Conservation (phyloP, 2,797 vertebrate genomes). For the Schizopygopsis pylzovi region DNA sequence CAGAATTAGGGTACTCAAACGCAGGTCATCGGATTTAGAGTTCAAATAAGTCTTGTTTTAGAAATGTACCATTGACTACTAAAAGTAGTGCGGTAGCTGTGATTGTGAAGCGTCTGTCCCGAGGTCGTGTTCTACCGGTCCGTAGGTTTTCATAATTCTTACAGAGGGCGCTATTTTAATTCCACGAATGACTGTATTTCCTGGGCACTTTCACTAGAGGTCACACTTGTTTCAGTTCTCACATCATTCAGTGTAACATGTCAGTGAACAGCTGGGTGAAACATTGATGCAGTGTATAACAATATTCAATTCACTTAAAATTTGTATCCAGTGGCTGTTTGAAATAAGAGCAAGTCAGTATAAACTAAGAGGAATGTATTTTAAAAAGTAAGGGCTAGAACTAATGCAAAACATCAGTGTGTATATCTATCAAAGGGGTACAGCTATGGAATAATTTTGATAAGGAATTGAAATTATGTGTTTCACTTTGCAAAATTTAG, state of each 20-base stretch:
- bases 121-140: background rate
- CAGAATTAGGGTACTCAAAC: background rate
- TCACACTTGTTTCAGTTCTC: slow-evolving; percentile 9
- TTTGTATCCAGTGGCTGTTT: background rate
- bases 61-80: background rate
- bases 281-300: background rate
- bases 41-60: background rate
- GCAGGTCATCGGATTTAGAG: background rate
- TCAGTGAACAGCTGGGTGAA: background rate
- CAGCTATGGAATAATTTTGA: background rate
- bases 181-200: background rate
- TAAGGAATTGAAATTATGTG: background rate
- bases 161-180: background rate
- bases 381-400: background rate
- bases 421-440: background rate
- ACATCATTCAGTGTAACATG: background rate
- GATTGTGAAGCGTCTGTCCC: background rate
- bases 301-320: background rate
- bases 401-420: background rate
- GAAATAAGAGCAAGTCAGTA: background rate
- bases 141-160: background rate
- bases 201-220: background rate
- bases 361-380: background rate
- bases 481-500: background rate
- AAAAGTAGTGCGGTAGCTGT: background rate